Evolutionary conservation across 2,797 vertebrate genomes (phyloP).

Genomic region (Tokudaia tokunoshimensis): DNA sequence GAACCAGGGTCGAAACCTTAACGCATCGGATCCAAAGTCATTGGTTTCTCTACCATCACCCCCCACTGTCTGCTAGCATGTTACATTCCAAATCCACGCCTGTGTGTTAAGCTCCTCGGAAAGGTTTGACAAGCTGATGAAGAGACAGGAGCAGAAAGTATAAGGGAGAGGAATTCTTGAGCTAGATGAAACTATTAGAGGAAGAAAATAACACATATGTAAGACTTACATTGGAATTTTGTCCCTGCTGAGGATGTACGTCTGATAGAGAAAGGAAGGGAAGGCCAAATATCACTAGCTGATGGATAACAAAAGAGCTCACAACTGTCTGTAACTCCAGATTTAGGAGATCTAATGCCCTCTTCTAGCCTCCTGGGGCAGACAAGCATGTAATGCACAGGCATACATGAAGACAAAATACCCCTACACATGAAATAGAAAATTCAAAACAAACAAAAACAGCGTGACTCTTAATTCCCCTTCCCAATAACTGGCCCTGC

Average conservation of each 20-base stretch:
- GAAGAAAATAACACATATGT: neutral
- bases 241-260: neutral
- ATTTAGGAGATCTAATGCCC: too few relatives aligned
- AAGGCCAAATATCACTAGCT: neutral
- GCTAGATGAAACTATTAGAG: neutral
- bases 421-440: neutral
- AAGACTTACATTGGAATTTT: neutral
- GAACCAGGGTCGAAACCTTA: neutral
- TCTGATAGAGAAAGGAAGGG: constrained; percentile 24
- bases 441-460: neutral
- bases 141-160: neutral
- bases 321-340: neutral
- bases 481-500: neutral
- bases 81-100: neutral
- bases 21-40: neutral
- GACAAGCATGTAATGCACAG: neutral
- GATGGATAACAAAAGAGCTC: neutral
- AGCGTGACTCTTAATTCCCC: neutral
- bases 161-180: neutral
- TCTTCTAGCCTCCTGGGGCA: neutral
- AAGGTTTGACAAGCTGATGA: constrained; percentile 41
- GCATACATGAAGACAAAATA: neutral
- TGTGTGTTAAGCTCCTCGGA: neutral
- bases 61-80: neutral
- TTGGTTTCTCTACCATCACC: neutral